phyloP scores from a whole-genome alignment of 2,888 invertebrate genomes.

The Pterostichus niger region DNA sequence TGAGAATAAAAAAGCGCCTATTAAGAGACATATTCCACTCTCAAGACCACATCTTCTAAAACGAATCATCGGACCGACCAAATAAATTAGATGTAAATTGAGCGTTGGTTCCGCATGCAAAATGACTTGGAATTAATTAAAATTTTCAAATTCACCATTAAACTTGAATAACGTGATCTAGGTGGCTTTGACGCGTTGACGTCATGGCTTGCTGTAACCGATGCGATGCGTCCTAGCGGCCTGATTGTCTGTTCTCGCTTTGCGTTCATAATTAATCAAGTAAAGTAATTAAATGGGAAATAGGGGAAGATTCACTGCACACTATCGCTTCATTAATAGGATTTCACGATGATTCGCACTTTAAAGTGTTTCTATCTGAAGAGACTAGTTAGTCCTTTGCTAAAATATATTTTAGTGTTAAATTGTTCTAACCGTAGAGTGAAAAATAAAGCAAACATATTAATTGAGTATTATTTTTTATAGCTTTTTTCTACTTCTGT shows the following conservation, averaged over 20 bases:
- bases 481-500: too few species aligned
- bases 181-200: background rate
- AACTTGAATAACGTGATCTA: conserved; percentile 12
- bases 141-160: conserved; percentile 21
- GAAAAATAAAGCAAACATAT: too few species aligned
- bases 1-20: too few species aligned
- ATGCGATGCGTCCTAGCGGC: background rate
- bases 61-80: too few species aligned
- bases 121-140: conserved; percentile 6
- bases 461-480: too few species aligned
- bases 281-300: conserved; percentile 48
- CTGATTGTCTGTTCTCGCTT: background rate
- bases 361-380: background rate
- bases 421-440: too few species aligned
- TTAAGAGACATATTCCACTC: too few species aligned
- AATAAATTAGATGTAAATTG: background rate
- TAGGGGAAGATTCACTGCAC: conserved; percentile 22
- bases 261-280: conserved; percentile 38
- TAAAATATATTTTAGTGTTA: too few species aligned
- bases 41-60: too few species aligned
- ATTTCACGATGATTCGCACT: conserved; percentile 11
- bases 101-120: background rate
- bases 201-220: background rate
- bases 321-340: conserved; percentile 35
- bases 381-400: too few species aligned